Conservation (phyloP, 2,113 vertebrate genomes). For the Myocastor coypus region DNA sequence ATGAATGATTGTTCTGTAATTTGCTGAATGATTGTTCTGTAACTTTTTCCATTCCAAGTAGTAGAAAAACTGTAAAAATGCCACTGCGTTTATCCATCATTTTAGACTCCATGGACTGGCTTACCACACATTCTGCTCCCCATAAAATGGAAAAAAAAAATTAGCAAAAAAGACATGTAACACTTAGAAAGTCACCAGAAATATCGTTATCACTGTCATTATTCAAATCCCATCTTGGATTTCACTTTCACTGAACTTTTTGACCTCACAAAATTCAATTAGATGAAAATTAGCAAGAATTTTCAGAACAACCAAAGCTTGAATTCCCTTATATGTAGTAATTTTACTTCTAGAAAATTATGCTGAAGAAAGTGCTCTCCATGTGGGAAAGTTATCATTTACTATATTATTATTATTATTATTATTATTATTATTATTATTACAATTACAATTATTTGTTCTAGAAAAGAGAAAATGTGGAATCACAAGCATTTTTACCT, state of each 20-base stretch:
- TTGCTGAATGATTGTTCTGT: not conserved
- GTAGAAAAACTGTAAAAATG: not conserved
- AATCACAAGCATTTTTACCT: not conserved
- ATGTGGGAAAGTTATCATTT: not conserved
- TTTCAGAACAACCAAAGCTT: not conserved
- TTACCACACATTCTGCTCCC: not conserved
- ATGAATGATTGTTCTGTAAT: no score
- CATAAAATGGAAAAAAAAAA: not conserved
- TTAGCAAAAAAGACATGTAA: not conserved
- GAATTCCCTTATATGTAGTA: not conserved
- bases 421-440: not conserved
- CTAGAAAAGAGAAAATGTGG: not conserved
- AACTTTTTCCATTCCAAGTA: not conserved
- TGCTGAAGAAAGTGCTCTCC: not conserved
- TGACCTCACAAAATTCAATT: not conserved
- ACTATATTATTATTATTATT: not conserved
- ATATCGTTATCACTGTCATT: no score
- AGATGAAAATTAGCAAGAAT: not conserved
- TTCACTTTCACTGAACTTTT: not conserved
- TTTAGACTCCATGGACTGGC: not conserved
- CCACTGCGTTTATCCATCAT: not conserved
- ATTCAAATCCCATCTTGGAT: not conserved
- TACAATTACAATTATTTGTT: no score
- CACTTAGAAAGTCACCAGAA: not conserved
- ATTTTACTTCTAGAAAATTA: not conserved